A percentile compares a stretch with the other conserved stretches of the same genome.
phyloP scores from a whole-genome alignment of 2,797 vertebrate genomes.

The Eptatretus atami region DNA sequence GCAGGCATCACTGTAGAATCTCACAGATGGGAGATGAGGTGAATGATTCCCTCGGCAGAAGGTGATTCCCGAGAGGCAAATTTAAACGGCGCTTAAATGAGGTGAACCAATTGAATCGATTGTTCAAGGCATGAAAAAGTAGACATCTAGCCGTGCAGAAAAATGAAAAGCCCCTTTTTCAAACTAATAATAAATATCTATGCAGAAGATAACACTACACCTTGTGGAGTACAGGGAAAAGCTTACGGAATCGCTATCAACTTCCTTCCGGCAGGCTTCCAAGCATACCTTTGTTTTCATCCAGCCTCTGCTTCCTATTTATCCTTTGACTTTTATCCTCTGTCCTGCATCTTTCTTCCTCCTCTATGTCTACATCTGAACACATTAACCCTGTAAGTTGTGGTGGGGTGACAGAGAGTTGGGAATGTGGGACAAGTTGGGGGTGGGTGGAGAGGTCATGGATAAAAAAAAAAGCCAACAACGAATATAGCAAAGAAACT shows the following conservation, averaged over 20 bases:
- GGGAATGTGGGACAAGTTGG: too few species aligned
- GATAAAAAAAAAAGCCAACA: slow-evolving; percentile 9
- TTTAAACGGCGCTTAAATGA: too few species aligned
- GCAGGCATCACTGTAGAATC: too few species aligned
- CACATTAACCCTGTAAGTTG: slow-evolving; percentile 9
- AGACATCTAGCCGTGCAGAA: slow-evolving; percentile 3
- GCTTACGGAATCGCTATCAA: not conserved
- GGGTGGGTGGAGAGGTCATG: too few species aligned
- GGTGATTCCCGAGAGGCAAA: too few species aligned
- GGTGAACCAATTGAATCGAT: too few species aligned
- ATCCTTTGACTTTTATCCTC: slow-evolving; percentile 87
- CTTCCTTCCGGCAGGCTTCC: not conserved
- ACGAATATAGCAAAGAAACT: not conserved
- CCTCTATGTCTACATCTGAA: slow-evolving; percentile 89
- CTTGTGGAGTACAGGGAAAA: slow-evolving; percentile 6
- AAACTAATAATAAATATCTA: slow-evolving; percentile 5
- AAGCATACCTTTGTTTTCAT: slow-evolving; percentile 69
- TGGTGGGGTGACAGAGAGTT: too few species aligned
- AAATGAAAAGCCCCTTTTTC: too few species aligned
- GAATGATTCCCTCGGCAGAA: too few species aligned
- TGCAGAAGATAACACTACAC: slow-evolving; percentile 9
- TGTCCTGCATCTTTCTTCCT: slow-evolving; percentile 82
- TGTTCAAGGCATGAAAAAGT: slow-evolving; percentile 14
- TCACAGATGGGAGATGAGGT: too few species aligned
- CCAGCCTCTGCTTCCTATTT: slow-evolving; percentile 59